phyloP scores from a whole-genome alignment of 2,113 vertebrate species.

The Erythrolamprus reginae region DNA sequence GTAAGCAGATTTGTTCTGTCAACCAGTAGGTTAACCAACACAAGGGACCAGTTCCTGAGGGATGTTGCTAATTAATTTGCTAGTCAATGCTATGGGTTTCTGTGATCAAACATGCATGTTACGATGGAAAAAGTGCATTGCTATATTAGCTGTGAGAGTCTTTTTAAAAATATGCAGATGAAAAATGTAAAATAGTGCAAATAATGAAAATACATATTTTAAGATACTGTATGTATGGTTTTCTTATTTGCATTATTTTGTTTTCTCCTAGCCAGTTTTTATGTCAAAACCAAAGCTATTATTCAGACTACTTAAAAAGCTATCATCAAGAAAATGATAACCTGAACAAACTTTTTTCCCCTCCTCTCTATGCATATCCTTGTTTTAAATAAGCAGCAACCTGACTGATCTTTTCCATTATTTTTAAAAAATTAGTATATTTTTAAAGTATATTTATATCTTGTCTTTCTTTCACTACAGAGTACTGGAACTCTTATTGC shows the following conservation, averaged over 20 bases:
- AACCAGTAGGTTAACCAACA: conserved; percentile 2
- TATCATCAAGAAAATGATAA: background rate
- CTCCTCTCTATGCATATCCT: background rate
- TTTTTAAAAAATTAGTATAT: background rate
- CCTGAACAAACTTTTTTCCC: background rate
- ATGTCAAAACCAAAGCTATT: background rate
- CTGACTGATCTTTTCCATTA: background rate
- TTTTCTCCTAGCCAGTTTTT: background rate
- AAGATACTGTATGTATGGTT: background rate
- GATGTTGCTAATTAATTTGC: conserved; percentile 27
- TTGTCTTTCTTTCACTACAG: background rate
- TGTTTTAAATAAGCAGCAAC: background rate
- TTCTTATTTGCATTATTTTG: background rate
- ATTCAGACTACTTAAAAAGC: background rate
- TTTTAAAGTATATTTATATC: background rate
- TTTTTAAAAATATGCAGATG: background rate
- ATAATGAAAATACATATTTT: background rate
- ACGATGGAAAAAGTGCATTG: background rate
- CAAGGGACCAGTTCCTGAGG: conserved; percentile 2
- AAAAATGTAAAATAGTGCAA: too few species aligned
- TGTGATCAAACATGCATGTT: conserved; percentile 9
- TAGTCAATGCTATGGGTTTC: conserved; percentile 16
- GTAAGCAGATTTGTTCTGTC: conserved; percentile 13
- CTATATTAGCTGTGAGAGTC: background rate
- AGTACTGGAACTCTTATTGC: background rate